Evolutionary conservation across 2,888 invertebrate genomes (phyloP), one percentile per base, ranked within the genome.

Genomic region (Anthophora plumipes): DNA sequence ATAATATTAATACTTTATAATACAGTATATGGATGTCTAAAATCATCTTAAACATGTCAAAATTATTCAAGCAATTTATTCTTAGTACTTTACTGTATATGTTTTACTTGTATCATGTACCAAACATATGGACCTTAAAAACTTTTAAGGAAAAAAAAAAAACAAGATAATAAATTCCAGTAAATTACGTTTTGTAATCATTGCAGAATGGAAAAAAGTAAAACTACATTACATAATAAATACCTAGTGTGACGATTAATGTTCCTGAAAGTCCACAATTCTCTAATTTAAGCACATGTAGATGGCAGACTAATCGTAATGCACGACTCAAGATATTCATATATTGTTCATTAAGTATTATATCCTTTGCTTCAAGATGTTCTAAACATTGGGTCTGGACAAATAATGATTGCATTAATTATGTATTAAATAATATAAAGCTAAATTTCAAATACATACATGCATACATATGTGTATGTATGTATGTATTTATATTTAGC

Each of bases 271-370:
- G 94, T 84, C 94, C 94, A 80, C 97, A 96, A 85, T 96, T 96
- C 93, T 97, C 97, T 90, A 98, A 94, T 90, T 97, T 97, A 50
- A 98, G 94, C 66, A 96, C 95, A 57, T 96, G 95, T 80, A 98
- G 94, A 78, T 96, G 95, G 80, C 97, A 96, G 31, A 96, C 94
- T 91, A 96, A 94, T 59, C 96, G 95, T 59, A 98, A 94, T 17
- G 97, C 96, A 61, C 96, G 95, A 59, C 96, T 96, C 67, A 98
- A 92, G 79, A 96, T 95, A 11, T 96, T 96, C 93, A 97, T 95
- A 89, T 95, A 95, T 61, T 95, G 95, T 85, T 97, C 96, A 86
- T 95, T 96, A 54, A 97, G 90, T 12, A 94, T 94, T 48, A 96
- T 95, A 90, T 95, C 95, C 64, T 95, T 93, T 17, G 95, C 95